Evolutionary conservation across 2,797 vertebrate genomes (phyloP), one percentile per base, ranked within the genome.

Genomic region (Loris lydekkerianus): DNA sequence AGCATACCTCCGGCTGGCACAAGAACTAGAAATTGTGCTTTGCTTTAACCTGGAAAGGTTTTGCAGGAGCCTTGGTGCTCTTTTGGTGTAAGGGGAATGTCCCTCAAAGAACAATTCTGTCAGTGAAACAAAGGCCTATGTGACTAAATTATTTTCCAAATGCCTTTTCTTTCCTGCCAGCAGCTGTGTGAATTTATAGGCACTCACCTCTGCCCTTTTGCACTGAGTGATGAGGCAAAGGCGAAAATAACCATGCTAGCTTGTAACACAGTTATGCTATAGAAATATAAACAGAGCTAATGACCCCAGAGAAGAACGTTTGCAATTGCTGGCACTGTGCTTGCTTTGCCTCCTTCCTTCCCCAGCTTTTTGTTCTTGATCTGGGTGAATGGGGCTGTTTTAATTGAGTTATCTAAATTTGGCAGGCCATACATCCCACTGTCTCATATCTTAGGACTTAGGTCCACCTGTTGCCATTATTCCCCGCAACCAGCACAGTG

Each of bases 401-500:
- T 83, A 88, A 96, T 96, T 98, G 95, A 97, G 94, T 95, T 96
- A 11, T 83, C 97, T 96, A 94, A 96, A 93, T 94, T 92, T 98
- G 97, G 95, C 93, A 98, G 98, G 34, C 73, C 95, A 75, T 69
- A 46, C 78, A 96, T 29, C 75, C 96, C 46, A 91, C 72, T 77
- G 61, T 89, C 91, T 97, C 80, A 95, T 95, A 91, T 73, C 95
- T 89, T 61, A 92, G 93, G 95, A 97, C 89, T 98, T 97, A 97
- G 88, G 88, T 92, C 97, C 97, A 97, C 97, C 97, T 98, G 96
- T 97, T 97, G 82, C 61, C 89, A 76, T 97, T 96, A 96, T 95
- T 72, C 73, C 40, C 53, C 5, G 14, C 70, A 34, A 75, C 69
- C 67, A 91, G 92, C 92, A 86, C 91, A 92, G 94, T 92, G 94